Conservation (phyloP, 2,797 vertebrate species). For the Streptopelia turtur region DNA sequence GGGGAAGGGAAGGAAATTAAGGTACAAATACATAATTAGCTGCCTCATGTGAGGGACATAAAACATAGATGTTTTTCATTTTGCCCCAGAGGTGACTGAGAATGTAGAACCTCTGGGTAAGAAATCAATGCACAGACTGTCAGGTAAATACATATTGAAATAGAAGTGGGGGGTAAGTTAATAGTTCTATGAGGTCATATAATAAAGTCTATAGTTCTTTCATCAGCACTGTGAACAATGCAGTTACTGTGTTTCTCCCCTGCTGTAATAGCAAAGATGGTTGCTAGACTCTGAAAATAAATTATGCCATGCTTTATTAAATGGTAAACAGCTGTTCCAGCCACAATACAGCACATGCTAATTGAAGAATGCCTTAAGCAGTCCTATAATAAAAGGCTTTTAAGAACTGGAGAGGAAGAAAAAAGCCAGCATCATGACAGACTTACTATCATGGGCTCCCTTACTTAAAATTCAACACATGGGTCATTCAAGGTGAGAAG, state of each 20-base stretch:
- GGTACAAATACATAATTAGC: constrained; percentile 66
- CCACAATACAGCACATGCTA: constrained; percentile 81
- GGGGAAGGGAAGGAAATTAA: constrained; percentile 65
- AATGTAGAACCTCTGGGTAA: constrained; percentile 33
- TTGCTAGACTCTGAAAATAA: constrained; percentile 70
- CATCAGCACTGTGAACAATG: constrained; percentile 31
- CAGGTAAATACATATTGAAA: constrained; percentile 63
- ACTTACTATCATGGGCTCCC: constrained; percentile 57
- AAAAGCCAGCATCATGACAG: constrained; percentile 41
- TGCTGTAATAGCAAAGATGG: constrained; percentile 53
- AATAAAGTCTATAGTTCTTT: constrained; percentile 64
- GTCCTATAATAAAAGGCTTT: constrained; percentile 79
- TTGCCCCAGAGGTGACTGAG: constrained; percentile 56
- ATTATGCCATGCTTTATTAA: constrained; percentile 78
- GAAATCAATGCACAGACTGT: constrained; percentile 50
- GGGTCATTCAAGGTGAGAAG: constrained; percentile 73
- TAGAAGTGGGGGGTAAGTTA: constrained; percentile 49
- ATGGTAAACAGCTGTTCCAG: constrained; percentile 85
- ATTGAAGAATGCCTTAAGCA: constrained; percentile 82
- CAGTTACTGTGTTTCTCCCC: constrained; percentile 47
- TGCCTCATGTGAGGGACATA: constrained; percentile 45
- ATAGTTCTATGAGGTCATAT: constrained; percentile 62
- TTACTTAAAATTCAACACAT: constrained; percentile 67
- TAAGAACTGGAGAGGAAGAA: constrained; percentile 68
- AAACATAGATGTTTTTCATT: constrained; percentile 64